Evolutionary conservation across 2,113 vertebrate genomes (phyloP).

Genomic region (Hepsetus odoe): DNA sequence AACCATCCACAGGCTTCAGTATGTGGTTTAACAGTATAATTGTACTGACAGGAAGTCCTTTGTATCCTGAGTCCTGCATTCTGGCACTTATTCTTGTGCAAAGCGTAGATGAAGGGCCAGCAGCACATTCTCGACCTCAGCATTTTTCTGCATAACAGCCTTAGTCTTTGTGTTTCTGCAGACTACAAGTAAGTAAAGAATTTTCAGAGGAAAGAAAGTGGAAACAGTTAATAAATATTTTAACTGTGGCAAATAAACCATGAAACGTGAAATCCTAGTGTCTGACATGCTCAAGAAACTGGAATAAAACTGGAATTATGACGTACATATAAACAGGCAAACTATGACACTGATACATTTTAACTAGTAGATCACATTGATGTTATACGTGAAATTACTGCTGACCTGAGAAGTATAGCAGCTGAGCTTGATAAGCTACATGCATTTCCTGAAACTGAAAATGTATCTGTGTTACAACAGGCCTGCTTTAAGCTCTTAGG

Average conservation of each 20-base stretch:
- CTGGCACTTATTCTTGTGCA: background rate
- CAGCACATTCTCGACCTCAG: slow-evolving; percentile 13
- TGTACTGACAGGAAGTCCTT: slow-evolving; percentile 4
- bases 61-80: slow-evolving; percentile 1
- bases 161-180: background rate
- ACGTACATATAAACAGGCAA: background rate
- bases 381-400: background rate
- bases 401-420: background rate
- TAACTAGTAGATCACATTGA: background rate
- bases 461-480: background rate
- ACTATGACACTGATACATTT: background rate
- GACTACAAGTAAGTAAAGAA: background rate
- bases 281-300: background rate
- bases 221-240: no score
- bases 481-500: background rate
- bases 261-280: background rate
- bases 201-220: no score
- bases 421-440: background rate
- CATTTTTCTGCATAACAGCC: background rate
- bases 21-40: background rate
- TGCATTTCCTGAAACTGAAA: no score
- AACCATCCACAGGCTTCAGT: background rate
- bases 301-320: no score
- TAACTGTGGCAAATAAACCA: background rate
- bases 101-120: background rate